phyloP scores from a whole-genome alignment of 2,113 vertebrate genomes.

The Cisticola juncidis region DNA sequence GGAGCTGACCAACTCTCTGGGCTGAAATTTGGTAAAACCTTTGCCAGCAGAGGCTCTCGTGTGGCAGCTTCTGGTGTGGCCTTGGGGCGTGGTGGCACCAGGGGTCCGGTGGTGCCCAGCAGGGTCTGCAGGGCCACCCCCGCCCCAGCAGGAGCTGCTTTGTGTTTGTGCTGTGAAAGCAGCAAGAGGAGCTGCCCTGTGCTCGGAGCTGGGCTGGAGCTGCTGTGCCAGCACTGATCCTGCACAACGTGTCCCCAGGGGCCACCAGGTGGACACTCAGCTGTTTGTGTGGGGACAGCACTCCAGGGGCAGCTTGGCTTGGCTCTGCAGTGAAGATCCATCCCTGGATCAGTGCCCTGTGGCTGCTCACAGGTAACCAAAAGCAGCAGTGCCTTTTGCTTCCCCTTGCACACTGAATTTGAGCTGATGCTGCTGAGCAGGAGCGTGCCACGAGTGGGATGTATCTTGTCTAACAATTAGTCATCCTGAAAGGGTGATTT shows the following conservation, averaged over 20 bases:
- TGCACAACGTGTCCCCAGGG: fast-evolving
- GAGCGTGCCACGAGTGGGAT: not conserved
- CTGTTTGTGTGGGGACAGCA: fast-evolving
- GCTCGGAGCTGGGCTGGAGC: not conserved
- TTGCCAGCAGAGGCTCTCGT: fast-evolving
- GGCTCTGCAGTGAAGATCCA: not conserved
- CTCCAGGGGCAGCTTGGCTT: not conserved
- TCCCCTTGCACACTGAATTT: fast-evolving
- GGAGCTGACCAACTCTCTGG: not conserved
- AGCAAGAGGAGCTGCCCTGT: not conserved
- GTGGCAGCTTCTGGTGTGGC: fast-evolving
- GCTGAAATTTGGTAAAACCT: not conserved
- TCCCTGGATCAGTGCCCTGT: fast-evolving
- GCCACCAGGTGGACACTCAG: not conserved
- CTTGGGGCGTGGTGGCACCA: no score
- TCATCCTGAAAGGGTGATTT: not conserved
- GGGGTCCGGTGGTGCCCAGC: fast-evolving
- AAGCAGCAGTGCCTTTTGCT: not conserved
- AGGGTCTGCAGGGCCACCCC: fast-evolving
- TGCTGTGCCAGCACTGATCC: not conserved
- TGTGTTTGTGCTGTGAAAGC: not conserved
- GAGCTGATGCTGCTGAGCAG: not conserved
- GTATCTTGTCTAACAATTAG: constrained; percentile 6
- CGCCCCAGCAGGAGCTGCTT: not conserved
- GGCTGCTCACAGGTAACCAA: not conserved